These are phyloP conservation scores for Catharus fuscescens DNA, from an alignment of 2,113 vertebrate species.

Conservation along the genomic window DNA sequence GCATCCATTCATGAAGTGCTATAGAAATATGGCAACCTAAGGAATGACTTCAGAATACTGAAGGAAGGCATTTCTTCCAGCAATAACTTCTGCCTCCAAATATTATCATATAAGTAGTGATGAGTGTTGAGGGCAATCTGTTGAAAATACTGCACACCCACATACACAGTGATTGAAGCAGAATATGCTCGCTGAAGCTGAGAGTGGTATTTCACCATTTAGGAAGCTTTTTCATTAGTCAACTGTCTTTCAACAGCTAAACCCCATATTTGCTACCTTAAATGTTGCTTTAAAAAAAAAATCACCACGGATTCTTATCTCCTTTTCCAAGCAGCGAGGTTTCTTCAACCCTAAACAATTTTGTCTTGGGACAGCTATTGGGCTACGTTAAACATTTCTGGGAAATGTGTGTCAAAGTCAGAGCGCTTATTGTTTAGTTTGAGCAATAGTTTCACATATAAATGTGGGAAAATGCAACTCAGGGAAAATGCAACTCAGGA, in stretches of 20 bases:
- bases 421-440: background rate
- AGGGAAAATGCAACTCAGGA: no score
- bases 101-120: background rate
- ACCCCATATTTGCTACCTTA: background rate
- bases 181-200: background rate
- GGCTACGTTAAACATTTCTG: background rate
- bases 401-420: constrained; percentile 29
- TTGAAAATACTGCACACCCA: constrained; percentile 1
- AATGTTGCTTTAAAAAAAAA: background rate
- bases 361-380: constrained; percentile 37
- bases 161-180: background rate
- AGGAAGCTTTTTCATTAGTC: constrained; percentile 10
- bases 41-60: background rate
- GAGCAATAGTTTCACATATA: background rate
- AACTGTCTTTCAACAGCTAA: background rate
- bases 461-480: background rate
- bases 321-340: constrained; percentile 1
- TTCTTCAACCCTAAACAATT: constrained; percentile 1
- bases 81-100: background rate
- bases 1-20: accelerated
- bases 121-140: constrained; percentile 21
- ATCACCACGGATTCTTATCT: background rate
- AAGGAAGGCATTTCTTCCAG: background rate
- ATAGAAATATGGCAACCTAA: background rate
- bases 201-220: background rate